Evolutionary conservation across 2,113 vertebrate species (phyloP), one percentile per base, ranked within the genome.

Genomic region (Cyphomyrus discorhynchus): DNA sequence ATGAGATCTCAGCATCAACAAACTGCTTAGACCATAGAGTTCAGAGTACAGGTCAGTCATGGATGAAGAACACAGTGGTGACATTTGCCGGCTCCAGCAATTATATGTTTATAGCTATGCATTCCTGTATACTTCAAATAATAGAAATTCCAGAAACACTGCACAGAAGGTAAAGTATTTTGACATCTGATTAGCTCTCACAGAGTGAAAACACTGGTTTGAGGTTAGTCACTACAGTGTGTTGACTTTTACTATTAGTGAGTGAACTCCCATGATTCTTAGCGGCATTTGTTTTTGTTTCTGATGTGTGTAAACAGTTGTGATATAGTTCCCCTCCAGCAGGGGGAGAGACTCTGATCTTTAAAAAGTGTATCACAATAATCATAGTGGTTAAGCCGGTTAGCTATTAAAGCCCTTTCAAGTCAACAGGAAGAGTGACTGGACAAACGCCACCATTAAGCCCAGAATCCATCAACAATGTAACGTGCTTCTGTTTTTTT

Each of bases 251-350:
- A 77, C 91, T 90, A 89, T 91, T 91, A 89, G 87, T 77, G 56
- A 35, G 62, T 86, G 84, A 91, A 92, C 91, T 93, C 92, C 90
- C 91, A 92, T 90, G 74, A 89, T 87, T 77, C 88, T 31, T 62
- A 89, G 46, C 49, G 84, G 88, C 82, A 88, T 91, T 91, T 91
- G 84, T 88, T 92, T 91, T 91, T 91, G 86, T 92, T 91, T 88
- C 90, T 84, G n/a, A 35, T 56, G 58, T 83, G 77, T 87, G 66
- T 91, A 90, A 91, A 92, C 90, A 92, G 83, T 83, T 86, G 83
- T 53, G 35, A 89, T 90, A 88, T 74, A 45, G 66, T 92, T 88
- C 91, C 89, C 62, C 90, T 91, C 90, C 89, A 90, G 88, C 87
- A 52, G 56, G 62, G 49, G 27, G 53, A 47, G 50, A 53, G 58